Evolutionary conservation across 2,113 vertebrate genomes (phyloP).

Genomic region (Sinocyclocheilus anshuiensis): DNA sequence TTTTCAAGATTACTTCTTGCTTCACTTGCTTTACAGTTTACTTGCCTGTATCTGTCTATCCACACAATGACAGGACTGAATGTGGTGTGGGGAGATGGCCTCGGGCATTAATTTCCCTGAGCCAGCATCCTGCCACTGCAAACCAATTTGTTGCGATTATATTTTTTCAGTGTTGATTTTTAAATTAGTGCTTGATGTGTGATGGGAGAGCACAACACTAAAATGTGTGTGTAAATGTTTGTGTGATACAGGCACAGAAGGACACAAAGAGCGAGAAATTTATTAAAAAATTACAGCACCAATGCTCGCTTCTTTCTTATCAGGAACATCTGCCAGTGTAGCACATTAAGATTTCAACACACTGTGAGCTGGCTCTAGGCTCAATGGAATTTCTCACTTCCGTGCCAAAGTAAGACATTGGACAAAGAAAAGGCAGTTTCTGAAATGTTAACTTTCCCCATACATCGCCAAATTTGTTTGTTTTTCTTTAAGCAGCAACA

Average conservation of each 20-base stretch:
- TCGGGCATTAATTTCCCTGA: slow-evolving; percentile 63
- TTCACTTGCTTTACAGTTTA: slow-evolving; percentile 19
- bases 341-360: slow-evolving; percentile 41
- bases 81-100: slow-evolving; percentile 62
- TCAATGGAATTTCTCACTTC: slow-evolving; percentile 54
- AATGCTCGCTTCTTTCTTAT: slow-evolving; percentile 62
- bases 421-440: slow-evolving; percentile 22
- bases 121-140: slow-evolving; percentile 63
- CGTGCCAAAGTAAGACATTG: slow-evolving; percentile 25
- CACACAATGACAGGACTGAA: slow-evolving; percentile 27
- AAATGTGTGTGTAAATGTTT: slow-evolving; percentile 24
- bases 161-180: slow-evolving; percentile 7
- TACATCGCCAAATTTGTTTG: slow-evolving; percentile 6
- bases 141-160: slow-evolving; percentile 50
- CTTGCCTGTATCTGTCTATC: not conserved
- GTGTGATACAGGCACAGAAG: slow-evolving; percentile 65
- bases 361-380: slow-evolving; percentile 49
- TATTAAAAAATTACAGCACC: slow-evolving; percentile 60
- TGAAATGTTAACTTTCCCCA: slow-evolving; percentile 10
- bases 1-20: not conserved
- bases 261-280: slow-evolving; percentile 65
- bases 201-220: not conserved
- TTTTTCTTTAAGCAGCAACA: slow-evolving; percentile 13
- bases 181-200: slow-evolving; percentile 22
- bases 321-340: slow-evolving; percentile 68